phyloP scores from a whole-genome alignment of 2,888 invertebrate species.

The Drosophila kanekoi region DNA sequence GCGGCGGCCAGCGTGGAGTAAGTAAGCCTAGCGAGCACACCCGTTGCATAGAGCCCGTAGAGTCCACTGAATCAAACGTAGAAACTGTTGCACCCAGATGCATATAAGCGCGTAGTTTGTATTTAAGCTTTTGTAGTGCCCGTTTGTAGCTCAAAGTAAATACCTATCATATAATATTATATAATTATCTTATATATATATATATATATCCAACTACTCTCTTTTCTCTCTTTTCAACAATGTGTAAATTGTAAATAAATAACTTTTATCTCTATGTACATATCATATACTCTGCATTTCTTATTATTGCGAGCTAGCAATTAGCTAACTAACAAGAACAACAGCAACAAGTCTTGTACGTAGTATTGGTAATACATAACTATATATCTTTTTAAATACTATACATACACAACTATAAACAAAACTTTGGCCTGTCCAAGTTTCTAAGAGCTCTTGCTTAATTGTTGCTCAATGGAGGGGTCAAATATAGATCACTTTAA shows the following conservation, averaged over 20 bases:
- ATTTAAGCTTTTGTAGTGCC: constrained; percentile 47
- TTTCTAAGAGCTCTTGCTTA: neutral
- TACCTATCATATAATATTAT: constrained; percentile 26
- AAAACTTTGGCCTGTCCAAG: constrained; percentile 20
- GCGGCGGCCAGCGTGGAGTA: constrained; percentile 58
- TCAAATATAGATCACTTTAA: neutral
- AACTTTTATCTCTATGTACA: constrained; percentile 63
- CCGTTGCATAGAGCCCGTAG: constrained; percentile 59
- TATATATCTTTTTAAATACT: constrained; percentile 8
- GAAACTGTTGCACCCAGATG: constrained; percentile 57
- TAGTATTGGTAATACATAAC: constrained; percentile 62
- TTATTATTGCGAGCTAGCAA: constrained; percentile 57
- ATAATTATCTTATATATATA: constrained; percentile 36
- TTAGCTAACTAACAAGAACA: constrained; percentile 61
- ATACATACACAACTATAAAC: constrained; percentile 1
- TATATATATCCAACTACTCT: constrained; percentile 45
- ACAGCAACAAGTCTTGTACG: constrained; percentile 68
- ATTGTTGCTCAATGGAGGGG: constrained; percentile 15
- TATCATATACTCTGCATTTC: constrained; percentile 67
- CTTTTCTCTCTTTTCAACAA: constrained; percentile 44
- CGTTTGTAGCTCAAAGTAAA: constrained; percentile 44
- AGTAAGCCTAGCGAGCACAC: constrained; percentile 61
- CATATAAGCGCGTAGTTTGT: constrained; percentile 51
- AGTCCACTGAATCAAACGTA: constrained; percentile 53
- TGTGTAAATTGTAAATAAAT: constrained; percentile 75